Evolutionary conservation across 1,140 invertebrate genomes (phyloP), one percentile per base, ranked within the genome.

Genomic region (Ostrea denselamellosa): DNA sequence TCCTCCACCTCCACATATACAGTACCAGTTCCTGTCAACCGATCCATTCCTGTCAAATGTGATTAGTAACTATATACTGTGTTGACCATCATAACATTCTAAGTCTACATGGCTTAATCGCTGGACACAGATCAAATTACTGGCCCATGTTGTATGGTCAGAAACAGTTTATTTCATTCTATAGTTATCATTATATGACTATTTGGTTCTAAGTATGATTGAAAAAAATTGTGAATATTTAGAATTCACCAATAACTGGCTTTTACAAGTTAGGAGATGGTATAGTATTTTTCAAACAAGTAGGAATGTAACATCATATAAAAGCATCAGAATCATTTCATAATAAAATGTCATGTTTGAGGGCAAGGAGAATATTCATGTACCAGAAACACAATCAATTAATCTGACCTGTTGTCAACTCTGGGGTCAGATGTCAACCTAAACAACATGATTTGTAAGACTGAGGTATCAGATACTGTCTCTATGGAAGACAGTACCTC

Each of bases 21-120:
- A 0, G 96, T 96, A 86, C 98, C 96, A 56, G 97, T 97, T 0
- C 97, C 97, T 12, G 97, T 96, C 19, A 98, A 94, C 0, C 97
- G 94, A 9, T 86, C 84, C 81, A 93, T 96, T 0, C 98, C 98
- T 98, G 94, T 98, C 97, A 92, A 68, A 62, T 83, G 71, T 65
- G 44, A 77, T 17, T 62, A 62, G 14, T 62, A 62, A 1, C n/a
- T 62, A 19, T 62, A 62, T 5, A 58, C 14, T 3, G 14, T 12
- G 14, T 58, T 58, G 12, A 17, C 2, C 56, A 17, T 19, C 56
- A 62, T 7, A 44, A 62, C 5, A 62, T 62, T 62, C 19, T 62
- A 62, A 17, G 17, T 19, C 17, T 44, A 44, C 1, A 62, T 19
- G 56, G 19, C 56, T 62, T 62, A 19, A 0, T 62, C 2, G n/a